Evolutionary conservation across 2,797 vertebrate species (phyloP).

Genomic region (Hydrocynus forskahlii): DNA sequence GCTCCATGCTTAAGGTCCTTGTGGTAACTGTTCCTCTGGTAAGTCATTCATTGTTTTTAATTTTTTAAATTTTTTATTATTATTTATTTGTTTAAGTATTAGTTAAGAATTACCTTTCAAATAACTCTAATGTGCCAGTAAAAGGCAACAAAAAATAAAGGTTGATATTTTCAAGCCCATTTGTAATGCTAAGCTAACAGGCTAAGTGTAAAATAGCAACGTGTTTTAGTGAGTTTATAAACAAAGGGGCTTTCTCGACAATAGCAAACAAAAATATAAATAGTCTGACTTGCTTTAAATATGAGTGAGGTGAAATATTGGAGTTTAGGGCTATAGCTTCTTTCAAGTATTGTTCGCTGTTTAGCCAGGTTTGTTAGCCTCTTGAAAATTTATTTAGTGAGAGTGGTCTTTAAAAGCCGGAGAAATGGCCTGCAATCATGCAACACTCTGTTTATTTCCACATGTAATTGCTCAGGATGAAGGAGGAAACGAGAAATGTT

Average conservation of each 20-base stretch:
- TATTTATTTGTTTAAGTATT: background rate
- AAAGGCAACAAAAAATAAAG: background rate
- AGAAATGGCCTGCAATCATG: too few relatives aligned
- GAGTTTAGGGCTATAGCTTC: background rate
- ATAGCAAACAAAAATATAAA: background rate
- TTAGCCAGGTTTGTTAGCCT: too few relatives aligned
- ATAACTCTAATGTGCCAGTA: background rate
- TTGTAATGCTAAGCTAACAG: background rate
- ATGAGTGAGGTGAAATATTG: too few relatives aligned
- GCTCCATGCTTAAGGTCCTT: background rate
- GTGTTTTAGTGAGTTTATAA: too few relatives aligned
- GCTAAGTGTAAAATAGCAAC: background rate
- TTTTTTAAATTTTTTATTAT: background rate
- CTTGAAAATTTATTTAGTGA: too few relatives aligned
- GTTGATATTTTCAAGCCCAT: background rate
- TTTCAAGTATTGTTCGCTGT: background rate
- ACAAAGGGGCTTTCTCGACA: background rate
- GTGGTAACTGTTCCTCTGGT: slow-evolving; percentile 16
- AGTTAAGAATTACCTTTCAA: background rate
- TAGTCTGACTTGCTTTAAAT: too few relatives aligned
- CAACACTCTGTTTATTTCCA: too few relatives aligned
- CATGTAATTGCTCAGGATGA: too few relatives aligned
- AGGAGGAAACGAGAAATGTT: too few relatives aligned
- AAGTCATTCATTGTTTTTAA: background rate
- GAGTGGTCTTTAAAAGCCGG: too few relatives aligned